Evolutionary conservation across 2,888 invertebrate genomes (phyloP).

Genomic region (Rhaphigaster nebulosa): DNA sequence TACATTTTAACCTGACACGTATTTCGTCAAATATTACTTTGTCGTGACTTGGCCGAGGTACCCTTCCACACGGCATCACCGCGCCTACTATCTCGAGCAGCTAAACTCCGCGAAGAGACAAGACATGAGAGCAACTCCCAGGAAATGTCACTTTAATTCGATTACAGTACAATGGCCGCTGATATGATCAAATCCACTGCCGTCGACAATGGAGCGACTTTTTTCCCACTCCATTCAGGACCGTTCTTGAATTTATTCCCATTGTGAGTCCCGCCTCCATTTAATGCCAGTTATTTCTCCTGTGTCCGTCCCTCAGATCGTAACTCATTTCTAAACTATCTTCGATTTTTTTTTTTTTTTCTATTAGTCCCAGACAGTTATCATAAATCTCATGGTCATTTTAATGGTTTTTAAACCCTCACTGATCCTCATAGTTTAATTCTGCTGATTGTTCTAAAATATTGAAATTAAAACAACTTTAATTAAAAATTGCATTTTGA

Average conservation of each 20-base stretch:
- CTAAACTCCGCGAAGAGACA: background rate
- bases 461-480: background rate
- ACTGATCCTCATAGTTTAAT: background rate
- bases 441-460: background rate
- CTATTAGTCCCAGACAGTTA: background rate
- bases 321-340: slow-evolving; percentile 5
- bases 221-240: slow-evolving; percentile 29
- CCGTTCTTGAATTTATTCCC: slow-evolving; percentile 31
- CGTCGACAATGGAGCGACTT: background rate
- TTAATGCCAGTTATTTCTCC: slow-evolving; percentile 34
- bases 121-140: background rate
- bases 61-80: background rate
- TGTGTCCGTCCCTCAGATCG: background rate
- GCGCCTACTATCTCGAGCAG: background rate
- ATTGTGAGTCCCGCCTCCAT: background rate
- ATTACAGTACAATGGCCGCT: slow-evolving; percentile 16
- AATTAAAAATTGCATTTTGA: too few species aligned
- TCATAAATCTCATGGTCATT: background rate
- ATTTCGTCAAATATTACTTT: too few species aligned
- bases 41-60: too few species aligned
- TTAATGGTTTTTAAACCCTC: background rate
- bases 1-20: too few species aligned
- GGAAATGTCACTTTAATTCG: slow-evolving; percentile 46
- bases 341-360: background rate
- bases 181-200: slow-evolving; percentile 27